Evolutionary conservation across 2,888 invertebrate species (phyloP).

Genomic region (Protophormia terraenovae): DNA sequence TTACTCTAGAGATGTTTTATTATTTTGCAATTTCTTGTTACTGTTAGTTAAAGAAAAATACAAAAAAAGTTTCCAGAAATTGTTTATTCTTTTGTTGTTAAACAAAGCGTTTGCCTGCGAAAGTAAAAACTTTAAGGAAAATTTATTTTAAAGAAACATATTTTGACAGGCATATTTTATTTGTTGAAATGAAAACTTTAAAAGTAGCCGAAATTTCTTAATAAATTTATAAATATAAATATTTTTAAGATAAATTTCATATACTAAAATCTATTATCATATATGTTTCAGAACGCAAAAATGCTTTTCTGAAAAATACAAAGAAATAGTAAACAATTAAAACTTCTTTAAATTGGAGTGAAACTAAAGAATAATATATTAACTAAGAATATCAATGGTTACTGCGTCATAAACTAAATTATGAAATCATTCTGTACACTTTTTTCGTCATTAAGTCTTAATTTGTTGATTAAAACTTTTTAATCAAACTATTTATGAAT

Average conservation of each 20-base stretch:
- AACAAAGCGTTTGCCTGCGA: background rate
- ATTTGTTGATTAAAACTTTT: too few species aligned
- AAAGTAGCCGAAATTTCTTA: background rate
- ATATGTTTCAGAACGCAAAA: too few species aligned
- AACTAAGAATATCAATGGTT: too few species aligned
- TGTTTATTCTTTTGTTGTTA: background rate
- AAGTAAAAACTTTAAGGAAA: background rate
- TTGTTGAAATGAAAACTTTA: background rate
- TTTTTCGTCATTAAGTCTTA: too few species aligned
- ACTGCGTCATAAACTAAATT: too few species aligned
- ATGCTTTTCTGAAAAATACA: too few species aligned
- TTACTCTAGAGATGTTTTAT: conserved; percentile 34
- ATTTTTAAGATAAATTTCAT: background rate
- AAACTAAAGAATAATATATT: too few species aligned
- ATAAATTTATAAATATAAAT: background rate
- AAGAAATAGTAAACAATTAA: too few species aligned
- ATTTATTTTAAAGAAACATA: background rate
- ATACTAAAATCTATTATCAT: too few species aligned
- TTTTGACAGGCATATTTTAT: background rate
- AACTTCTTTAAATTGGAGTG: too few species aligned
- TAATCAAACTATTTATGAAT: too few species aligned
- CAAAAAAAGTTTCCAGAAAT: background rate
- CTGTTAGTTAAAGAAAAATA: background rate
- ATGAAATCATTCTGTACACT: too few species aligned
- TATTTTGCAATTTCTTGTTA: background rate